A percentile compares a stretch with the other conserved stretches of the same genome.
Conservation (phyloP, 1,140 invertebrate species). For the Bombus affinis region DNA sequence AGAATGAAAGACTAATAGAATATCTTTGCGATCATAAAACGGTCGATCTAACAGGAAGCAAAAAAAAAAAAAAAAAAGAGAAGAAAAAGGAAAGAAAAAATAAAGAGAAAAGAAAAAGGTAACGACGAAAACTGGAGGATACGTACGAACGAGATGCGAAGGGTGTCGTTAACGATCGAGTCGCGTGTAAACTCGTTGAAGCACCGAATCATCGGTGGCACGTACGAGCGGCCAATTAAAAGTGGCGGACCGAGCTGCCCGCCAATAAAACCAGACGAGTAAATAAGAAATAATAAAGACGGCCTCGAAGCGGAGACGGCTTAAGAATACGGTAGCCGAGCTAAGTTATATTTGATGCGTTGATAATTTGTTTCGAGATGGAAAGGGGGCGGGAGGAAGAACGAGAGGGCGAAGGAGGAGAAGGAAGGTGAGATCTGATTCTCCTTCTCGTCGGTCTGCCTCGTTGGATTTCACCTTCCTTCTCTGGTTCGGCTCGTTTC, state of each 20-base stretch:
- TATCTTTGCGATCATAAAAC: neutral
- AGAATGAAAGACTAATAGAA: neutral
- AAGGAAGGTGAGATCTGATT: neutral
- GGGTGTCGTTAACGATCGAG: slow-evolving; percentile 59
- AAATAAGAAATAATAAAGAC: slow-evolving; percentile 76
- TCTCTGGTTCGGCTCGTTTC: slow-evolving; percentile 6
- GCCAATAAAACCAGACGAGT: slow-evolving; percentile 72
- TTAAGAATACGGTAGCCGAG: slow-evolving; percentile 81
- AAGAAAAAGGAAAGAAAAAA: neutral
- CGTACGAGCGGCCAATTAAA: slow-evolving; percentile 73
- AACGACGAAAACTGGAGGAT: neutral
- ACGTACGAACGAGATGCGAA: slow-evolving; percentile 24
- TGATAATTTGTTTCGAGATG: slow-evolving; percentile 81
- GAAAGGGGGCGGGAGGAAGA: neutral
- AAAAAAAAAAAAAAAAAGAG: neutral
- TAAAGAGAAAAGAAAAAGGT: neutral
- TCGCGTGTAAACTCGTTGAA: slow-evolving; percentile 69
- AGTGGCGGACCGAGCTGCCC: slow-evolving; percentile 66
- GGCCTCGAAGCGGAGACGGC: slow-evolving; percentile 64
- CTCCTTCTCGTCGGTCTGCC: slow-evolving; percentile 6
- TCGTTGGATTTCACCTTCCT: slow-evolving; percentile 22
- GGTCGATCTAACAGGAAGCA: neutral
- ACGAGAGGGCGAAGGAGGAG: neutral
- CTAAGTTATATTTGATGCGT: slow-evolving; percentile 83
- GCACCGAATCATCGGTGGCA: slow-evolving; percentile 67